A percentile compares a stretch with the other conserved stretches of the same genome.
These are phyloP conservation scores for Tetragnatha montana DNA, from an alignment of 2,888 invertebrate species.

Conservation along the genomic window DNA sequence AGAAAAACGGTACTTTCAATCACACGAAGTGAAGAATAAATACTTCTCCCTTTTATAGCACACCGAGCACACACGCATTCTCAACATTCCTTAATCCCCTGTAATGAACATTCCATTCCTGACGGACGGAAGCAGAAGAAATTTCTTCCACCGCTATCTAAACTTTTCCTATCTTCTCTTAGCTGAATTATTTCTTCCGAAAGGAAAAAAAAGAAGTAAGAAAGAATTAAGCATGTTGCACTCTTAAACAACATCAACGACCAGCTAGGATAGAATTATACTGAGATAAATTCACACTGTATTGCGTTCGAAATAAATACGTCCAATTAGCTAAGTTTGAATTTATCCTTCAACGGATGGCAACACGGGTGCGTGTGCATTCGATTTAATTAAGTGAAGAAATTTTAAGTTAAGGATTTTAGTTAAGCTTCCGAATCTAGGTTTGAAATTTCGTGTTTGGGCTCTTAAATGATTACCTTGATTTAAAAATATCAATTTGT, in stretches of 20 bases:
- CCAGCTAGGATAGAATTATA: background rate
- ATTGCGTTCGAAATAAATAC: background rate
- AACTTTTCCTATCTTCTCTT: background rate
- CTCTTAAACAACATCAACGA: background rate
- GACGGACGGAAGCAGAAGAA: background rate
- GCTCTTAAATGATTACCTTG: background rate
- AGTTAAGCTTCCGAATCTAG: no score
- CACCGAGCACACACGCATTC: constrained; percentile 18
- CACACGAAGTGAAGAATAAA: constrained; percentile 5
- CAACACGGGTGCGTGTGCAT: background rate
- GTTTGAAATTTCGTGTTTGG: no score
- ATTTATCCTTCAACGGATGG: background rate
- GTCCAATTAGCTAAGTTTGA: background rate
- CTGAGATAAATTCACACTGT: background rate
- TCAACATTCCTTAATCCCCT: constrained; percentile 29
- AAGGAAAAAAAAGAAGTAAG: background rate
- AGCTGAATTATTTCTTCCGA: background rate
- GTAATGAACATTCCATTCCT: constrained; percentile 46
- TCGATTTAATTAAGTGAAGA: background rate
- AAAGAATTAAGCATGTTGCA: background rate
- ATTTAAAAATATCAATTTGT: background rate
- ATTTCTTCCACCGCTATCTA: background rate
- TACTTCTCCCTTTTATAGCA: background rate
- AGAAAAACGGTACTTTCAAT: constrained; percentile 4
- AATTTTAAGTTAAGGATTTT: background rate